phyloP scores from a whole-genome alignment of 1,140 invertebrate species.

The Drosophila ironensis region DNA sequence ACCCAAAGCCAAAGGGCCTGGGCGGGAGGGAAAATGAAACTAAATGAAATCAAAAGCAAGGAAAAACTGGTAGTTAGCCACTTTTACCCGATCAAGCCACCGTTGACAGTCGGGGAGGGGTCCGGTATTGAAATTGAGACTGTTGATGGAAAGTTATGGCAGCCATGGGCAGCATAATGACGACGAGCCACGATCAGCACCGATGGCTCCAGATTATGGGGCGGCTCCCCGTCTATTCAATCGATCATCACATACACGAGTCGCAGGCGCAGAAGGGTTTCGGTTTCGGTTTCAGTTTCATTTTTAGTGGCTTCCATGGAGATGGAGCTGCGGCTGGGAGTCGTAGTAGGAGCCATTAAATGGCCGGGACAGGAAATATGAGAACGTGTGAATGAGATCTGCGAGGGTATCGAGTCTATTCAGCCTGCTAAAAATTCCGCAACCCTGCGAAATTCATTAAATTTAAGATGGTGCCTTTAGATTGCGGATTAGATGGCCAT shows the following conservation, averaged over 20 bases:
- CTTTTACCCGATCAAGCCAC: constrained; percentile 57
- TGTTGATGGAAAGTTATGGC: constrained; percentile 69
- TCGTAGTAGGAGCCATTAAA: constrained; percentile 10
- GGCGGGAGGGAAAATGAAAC: constrained; percentile 12
- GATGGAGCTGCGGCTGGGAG: too few species aligned
- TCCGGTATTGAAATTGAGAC: constrained; percentile 69
- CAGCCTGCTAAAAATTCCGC: not conserved
- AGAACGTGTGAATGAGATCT: constrained; percentile 44
- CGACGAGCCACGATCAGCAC: constrained; percentile 36
- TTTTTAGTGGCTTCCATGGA: too few species aligned
- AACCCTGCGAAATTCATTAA: not conserved
- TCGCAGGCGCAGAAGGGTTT: not conserved
- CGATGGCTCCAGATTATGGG: constrained; percentile 64
- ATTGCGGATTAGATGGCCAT: not conserved
- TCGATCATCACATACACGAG: constrained; percentile 18
- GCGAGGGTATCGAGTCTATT: not conserved
- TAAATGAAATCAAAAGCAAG: constrained; percentile 12
- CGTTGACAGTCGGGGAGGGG: constrained; percentile 13
- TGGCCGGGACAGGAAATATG: constrained; percentile 36
- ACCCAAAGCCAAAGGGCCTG: too few species aligned
- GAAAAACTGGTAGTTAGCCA: constrained; percentile 70
- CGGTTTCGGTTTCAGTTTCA: too few species aligned
- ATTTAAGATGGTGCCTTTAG: not conserved
- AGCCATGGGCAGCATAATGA: constrained; percentile 36
- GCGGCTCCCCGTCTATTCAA: constrained; percentile 53